Evolutionary conservation across 2,888 invertebrate genomes (phyloP), one percentile per base, ranked within the genome.

Genomic region (Brachypalpus laphriformis): DNA sequence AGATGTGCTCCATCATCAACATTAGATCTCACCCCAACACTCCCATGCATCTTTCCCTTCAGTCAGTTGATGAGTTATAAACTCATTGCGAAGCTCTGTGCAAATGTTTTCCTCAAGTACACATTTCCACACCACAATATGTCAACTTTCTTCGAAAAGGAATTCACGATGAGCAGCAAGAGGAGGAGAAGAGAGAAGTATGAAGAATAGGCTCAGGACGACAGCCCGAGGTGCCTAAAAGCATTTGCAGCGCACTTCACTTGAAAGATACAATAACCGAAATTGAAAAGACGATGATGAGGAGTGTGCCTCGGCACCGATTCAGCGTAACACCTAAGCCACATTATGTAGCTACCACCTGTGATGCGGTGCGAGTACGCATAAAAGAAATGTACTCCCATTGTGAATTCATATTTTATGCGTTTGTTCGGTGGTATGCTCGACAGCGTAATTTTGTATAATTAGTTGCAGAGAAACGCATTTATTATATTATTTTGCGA

Each of bases 61-160:
- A 70, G 77, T 34, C 77, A 68, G 42, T 51, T 77, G 68, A 77
- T 70, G 68, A 77, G 59, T 70, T 70, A 77, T 70, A 61, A 77
- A 77, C 77, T 68, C 51, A 61, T 61, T 70, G 51, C 65, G 34
- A 56, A 42, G 65, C 37, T 47, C 22, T 68, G 66, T 68, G 76
- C 68, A 70, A 70, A 77, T 68, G 77, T 77, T 77, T 61, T 77
- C 18, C 25, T 61, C 59, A 61, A 77, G 77, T 61, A 77, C 61
- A 77, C 77, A 77, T 45, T 59, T 61, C 11, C 59, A 25, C 31
- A 45, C 49, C 57, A 66, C 47, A 75, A 66, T 54, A 68, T 66
- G 76, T 49, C 68, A 76, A 59, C 51, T 59, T 68, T 49, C 68
- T 49, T 25, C 40, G 31, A 66, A 8, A 49, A 34, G 40, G n/a